phyloP scores from a whole-genome alignment of 1,140 invertebrate genomes.

The Arion vulgaris region DNA sequence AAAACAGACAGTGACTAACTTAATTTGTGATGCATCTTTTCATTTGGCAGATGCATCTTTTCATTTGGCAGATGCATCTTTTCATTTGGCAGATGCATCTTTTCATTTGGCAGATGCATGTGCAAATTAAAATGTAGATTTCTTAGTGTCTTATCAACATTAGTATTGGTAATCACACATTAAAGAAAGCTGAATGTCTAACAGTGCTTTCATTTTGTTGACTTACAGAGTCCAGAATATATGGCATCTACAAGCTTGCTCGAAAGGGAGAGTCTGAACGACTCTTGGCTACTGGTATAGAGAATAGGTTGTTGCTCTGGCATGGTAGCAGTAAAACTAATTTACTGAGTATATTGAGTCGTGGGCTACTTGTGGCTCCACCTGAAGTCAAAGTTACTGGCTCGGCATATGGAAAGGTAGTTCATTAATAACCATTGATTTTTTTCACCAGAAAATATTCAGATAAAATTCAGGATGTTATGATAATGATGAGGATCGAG shows the following conservation, averaged over 20 bases:
- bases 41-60: too few species aligned
- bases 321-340: conserved; percentile 72
- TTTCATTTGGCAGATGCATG: too few species aligned
- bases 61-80: too few species aligned
- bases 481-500: not conserved
- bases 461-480: not conserved
- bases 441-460: too few species aligned
- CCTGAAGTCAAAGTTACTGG: conserved; percentile 64
- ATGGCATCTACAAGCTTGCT: conserved; percentile 68
- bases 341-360: conserved; percentile 70
- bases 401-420: conserved; percentile 69
- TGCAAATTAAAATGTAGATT: too few species aligned
- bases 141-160: not conserved
- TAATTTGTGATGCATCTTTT: too few species aligned
- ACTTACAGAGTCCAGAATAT: conserved; percentile 11
- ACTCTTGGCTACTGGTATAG: conserved; percentile 47
- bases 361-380: conserved; percentile 70
- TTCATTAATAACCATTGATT: too few species aligned
- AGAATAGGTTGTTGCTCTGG: conserved; percentile 71
- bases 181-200: not conserved
- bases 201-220: not conserved
- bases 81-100: too few species aligned
- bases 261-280: conserved; percentile 57
- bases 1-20: too few species aligned
- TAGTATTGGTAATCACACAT: not conserved